Percentiles rank a stretch among this genome's conserved stretches.
Conservation (phyloP, 2,113 vertebrate genomes). For the Burhinus bistriatus region DNA sequence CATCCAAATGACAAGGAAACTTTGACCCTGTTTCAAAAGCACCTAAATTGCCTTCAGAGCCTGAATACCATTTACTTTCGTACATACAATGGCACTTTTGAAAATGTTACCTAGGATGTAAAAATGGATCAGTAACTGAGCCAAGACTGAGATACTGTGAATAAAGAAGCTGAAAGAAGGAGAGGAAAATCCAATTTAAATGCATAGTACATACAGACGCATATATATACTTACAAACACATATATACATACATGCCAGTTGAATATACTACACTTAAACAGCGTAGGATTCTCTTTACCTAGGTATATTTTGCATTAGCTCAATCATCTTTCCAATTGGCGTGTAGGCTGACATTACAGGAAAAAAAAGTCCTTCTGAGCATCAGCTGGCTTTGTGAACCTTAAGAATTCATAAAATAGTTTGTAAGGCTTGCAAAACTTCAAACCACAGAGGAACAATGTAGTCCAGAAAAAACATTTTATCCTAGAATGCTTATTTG, state of each 20-base stretch:
- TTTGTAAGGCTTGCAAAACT: not conserved
- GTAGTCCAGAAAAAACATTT: not conserved
- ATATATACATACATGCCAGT: rapidly evolving
- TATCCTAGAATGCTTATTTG: not conserved
- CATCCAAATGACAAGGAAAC: slow-evolving; percentile 10
- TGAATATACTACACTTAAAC: not conserved
- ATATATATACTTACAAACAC: not conserved
- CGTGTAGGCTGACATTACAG: not conserved
- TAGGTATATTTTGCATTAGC: not conserved
- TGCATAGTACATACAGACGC: not conserved
- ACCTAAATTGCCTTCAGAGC: not conserved
- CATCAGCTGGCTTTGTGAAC: not conserved
- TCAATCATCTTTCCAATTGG: not conserved
- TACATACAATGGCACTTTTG: not conserved
- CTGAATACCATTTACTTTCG: not conserved
- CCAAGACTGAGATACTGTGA: not conserved
- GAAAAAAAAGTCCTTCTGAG: not conserved
- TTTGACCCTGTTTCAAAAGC: slow-evolving; percentile 1
- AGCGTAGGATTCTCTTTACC: not conserved
- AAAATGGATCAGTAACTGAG: not conserved
- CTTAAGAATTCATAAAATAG: not conserved
- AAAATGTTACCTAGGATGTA: slow-evolving; percentile 11
- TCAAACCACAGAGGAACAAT: not conserved
- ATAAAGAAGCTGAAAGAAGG: not conserved
- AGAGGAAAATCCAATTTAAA: not conserved